These are phyloP conservation scores for Vulpes vulpes DNA, from an alignment of 2,113 vertebrate genomes.

Conservation along the genomic window DNA sequence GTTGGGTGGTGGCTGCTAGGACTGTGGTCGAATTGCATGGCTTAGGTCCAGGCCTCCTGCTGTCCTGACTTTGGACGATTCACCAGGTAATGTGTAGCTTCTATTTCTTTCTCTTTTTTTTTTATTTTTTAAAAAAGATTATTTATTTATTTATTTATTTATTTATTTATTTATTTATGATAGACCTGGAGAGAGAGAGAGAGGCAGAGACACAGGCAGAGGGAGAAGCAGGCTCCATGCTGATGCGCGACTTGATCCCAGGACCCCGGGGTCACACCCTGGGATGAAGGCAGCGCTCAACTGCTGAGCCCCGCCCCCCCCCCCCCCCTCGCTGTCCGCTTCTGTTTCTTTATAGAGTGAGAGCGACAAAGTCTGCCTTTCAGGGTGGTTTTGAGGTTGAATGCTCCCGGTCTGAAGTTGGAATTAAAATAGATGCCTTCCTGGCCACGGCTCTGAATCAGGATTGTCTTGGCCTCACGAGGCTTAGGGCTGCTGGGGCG, in stretches of 20 bases:
- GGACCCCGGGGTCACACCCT: too few species aligned
- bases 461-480: neutral
- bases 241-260: too few species aligned
- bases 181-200: too few species aligned
- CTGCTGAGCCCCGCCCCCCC: too few species aligned
- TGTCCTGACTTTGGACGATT: neutral
- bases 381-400: neutral
- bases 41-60: neutral
- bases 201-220: too few species aligned
- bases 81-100: neutral
- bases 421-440: neutral
- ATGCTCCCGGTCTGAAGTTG: neutral
- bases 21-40: neutral
- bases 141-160: too few species aligned
- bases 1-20: neutral
- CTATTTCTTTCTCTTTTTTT: neutral
- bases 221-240: too few species aligned
- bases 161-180: too few species aligned
- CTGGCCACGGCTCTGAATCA: accelerated
- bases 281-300: too few species aligned
- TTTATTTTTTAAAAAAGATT: too few species aligned
- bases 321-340: too few species aligned
- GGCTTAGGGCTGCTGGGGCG: neutral
- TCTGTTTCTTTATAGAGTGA: neutral
- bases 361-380: neutral